A percentile compares a stretch with the other conserved stretches of the same genome.
Evolutionary conservation across 1,140 invertebrate genomes (phyloP).

Genomic region (Microplitis demolitor): DNA sequence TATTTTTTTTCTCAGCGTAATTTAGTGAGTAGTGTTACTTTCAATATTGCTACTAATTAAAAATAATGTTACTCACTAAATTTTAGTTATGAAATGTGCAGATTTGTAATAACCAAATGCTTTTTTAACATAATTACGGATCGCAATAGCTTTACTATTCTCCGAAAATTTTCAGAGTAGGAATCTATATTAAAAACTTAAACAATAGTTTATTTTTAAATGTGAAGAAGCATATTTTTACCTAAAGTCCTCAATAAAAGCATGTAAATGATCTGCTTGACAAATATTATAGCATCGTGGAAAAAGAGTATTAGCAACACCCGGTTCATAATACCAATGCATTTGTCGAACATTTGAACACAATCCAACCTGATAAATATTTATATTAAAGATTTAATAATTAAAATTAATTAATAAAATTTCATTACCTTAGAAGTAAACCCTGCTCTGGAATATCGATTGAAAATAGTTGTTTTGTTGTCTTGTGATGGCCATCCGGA

Average conservation of each 20-base stretch:
- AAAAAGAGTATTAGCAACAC: constrained; percentile 79
- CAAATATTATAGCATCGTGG: constrained; percentile 87
- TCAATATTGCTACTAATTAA: no score
- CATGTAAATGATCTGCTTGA: constrained; percentile 82
- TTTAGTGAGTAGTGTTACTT: no score
- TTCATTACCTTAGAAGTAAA: constrained; percentile 85
- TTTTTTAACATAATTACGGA: no score
- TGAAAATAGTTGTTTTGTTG: constrained; percentile 71
- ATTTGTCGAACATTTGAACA: constrained; percentile 82
- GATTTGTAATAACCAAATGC: no score
- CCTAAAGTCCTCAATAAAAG: constrained; percentile 87
- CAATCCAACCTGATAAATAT: constrained; percentile 66
- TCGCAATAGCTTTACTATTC: no score
- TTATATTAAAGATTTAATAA: background rate
- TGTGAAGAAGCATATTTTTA: constrained; percentile 22
- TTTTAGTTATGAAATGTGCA: no score
- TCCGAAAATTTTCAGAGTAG: background rate
- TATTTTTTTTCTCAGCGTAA: no score
- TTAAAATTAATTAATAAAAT: background rate
- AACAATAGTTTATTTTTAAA: background rate
- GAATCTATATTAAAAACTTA: background rate
- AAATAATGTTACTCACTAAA: no score
- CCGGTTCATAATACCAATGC: constrained; percentile 87
- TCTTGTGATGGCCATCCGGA: constrained; percentile 71
- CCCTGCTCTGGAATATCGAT: constrained; percentile 78